phyloP scores from a whole-genome alignment of 1,140 invertebrate species.

The Nasonia vitripennis region DNA sequence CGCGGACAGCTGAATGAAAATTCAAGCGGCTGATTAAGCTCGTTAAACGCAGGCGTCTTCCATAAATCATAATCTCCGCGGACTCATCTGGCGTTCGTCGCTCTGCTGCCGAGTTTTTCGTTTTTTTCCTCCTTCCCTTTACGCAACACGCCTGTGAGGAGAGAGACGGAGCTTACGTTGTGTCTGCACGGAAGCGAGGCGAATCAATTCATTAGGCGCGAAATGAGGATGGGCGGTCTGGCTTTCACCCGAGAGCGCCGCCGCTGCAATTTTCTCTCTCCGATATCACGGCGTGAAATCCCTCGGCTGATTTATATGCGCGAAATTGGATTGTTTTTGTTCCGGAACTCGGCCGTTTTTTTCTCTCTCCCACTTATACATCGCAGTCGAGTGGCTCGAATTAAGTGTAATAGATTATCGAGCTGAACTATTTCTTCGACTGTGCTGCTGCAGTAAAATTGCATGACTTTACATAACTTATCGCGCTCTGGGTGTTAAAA shows the following conservation, averaged over 20 bases:
- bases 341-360: not conserved
- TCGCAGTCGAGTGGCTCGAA: not conserved
- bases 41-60: not conserved
- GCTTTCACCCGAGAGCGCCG: constrained; percentile 2
- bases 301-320: not conserved
- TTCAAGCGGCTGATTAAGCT: not conserved
- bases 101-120: too few species aligned
- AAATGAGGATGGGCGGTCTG: constrained; percentile 2
- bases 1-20: not conserved
- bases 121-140: not conserved
- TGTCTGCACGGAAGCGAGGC: constrained; percentile 3
- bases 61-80: not conserved
- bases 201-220: constrained; percentile 21
- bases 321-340: not conserved
- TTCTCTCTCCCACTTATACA: not conserved
- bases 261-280: not conserved
- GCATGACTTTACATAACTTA: not conserved
- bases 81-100: not conserved
- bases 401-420: not conserved
- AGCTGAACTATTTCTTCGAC: not conserved
- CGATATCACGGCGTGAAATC: not conserved
- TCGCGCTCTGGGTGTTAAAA: not conserved
- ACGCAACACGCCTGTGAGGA: too few species aligned
- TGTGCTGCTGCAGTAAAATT: not conserved
- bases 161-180: not conserved